Evolutionary conservation across 2,888 invertebrate genomes (phyloP).

Genomic region (Megalurothrips usitatus): DNA sequence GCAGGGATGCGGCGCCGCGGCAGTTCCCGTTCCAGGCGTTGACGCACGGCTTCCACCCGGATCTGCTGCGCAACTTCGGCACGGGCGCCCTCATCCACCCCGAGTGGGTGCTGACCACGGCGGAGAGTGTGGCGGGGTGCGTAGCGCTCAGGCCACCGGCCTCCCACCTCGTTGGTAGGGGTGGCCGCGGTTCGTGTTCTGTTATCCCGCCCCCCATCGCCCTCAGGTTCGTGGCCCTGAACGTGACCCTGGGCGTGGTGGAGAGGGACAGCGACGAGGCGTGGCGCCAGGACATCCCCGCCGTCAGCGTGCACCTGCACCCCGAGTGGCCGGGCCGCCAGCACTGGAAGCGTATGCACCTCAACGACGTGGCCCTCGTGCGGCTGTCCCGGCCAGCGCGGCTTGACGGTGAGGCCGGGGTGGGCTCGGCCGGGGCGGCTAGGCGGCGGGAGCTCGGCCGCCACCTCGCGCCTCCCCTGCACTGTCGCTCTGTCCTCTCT

Average conservation of each 20-base stretch:
- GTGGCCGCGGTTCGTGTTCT: too few relatives aligned
- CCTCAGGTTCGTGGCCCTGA: neutral
- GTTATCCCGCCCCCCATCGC: neutral
- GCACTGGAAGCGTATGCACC: neutral
- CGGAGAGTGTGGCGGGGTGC: conserved; percentile 2
- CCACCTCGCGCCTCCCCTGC: too few relatives aligned
- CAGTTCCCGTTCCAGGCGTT: conserved; percentile 11
- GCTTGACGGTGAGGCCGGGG: neutral
- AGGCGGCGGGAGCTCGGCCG: too few relatives aligned
- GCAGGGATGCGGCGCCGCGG: neutral
- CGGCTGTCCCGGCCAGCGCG: neutral
- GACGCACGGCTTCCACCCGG: neutral
- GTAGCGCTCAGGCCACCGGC: too few relatives aligned
- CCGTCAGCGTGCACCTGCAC: neutral
- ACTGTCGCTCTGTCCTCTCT: neutral
- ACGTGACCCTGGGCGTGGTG: conserved; percentile 1
- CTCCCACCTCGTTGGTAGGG: too few relatives aligned
- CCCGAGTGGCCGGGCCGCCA: neutral
- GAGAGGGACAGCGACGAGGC: neutral
- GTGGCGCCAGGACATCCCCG: conserved; percentile 15
- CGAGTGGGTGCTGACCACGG: conserved; percentile 10
- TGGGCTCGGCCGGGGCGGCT: too few relatives aligned
- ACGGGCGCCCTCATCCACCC: neutral
- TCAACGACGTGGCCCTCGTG: conserved; percentile 3
- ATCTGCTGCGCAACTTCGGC: neutral